Base-by-base conservation (phyloP, 2,113 vertebrate species). In the Megaceryle torquata region DNA sequence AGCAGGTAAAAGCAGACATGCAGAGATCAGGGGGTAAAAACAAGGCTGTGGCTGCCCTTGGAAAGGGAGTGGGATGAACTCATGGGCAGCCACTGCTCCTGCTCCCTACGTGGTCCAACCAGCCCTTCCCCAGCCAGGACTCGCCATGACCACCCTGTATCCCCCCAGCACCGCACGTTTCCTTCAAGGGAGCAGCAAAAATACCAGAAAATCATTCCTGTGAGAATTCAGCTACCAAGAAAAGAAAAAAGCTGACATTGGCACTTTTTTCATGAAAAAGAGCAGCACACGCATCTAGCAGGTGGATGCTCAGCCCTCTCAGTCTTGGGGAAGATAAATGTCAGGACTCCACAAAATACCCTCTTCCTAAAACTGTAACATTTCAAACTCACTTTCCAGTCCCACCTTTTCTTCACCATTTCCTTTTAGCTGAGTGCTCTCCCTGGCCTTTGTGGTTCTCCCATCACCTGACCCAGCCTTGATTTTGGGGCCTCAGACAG, bases 141-240 rank as follows among this genome's bases (percentile, higher is more conserved):
- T 77, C 2, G 2, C 26, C 15, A 9, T 11, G 15, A 39, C 59
- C n/a, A 12, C 31, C 68, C 28, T 3, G 11, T 88, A 21, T 86
- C 44, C 24, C 15, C 37, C 7, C 19, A 54, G 28, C 24, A 37
- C 12, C 70, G 41, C 15, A 1, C 8, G 9, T 77, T 77, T 90
- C 35, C 83, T 84, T 81, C 61, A 25, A 29, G 22, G 26, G 12
- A 79, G 10, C 65, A 35, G 46, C 53, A 46, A 41, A 80, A 92
- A 35, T 39, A 60, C 1, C 37, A 80, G 67, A 48, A 93, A 92
- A 48, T 6, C 10, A 1, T 41, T 92, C n/a, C n/a, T 74, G 12
- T 43, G 44, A 37, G 77, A 88, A 81, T 69, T 86, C 83, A 94
- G 6, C 71, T 91, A 28, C 51, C 26, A 72, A 91, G 43, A 41